Conservation (phyloP, 1,140 invertebrate species). For the Scylla paramamosain region DNA sequence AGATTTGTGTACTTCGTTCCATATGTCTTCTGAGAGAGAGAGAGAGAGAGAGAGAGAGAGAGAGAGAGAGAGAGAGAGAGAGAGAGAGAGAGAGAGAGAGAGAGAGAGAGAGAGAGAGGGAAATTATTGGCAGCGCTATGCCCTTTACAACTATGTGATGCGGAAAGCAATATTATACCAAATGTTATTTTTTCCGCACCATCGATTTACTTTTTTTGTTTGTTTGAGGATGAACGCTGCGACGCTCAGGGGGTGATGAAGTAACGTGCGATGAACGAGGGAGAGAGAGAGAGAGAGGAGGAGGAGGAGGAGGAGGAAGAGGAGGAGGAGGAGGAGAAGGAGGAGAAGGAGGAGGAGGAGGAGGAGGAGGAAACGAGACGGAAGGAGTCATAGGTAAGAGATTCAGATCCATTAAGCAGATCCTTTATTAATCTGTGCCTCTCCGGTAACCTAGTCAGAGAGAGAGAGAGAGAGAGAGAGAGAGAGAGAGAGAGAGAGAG, state of each 20-base stretch:
- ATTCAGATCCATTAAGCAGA: slow-evolving; percentile 40
- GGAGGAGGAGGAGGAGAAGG: not conserved
- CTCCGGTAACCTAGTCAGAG: not conserved
- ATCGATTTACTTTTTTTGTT: slow-evolving; percentile 10
- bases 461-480: not conserved
- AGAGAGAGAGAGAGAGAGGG: not conserved
- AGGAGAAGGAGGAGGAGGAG: not conserved
- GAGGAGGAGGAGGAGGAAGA: not conserved
- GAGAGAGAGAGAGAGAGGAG: not conserved
- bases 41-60: not conserved
- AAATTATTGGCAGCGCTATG: not conserved
- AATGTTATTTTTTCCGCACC: not conserved
- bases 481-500: slow-evolving; percentile 1
- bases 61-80: not conserved
- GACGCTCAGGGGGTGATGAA: not conserved
- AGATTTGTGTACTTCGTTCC: not conserved
- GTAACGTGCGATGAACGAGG: not conserved
- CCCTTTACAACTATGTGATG: not conserved
- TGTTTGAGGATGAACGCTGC: not conserved
- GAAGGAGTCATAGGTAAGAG: not conserved
- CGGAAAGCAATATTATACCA: slow-evolving; percentile 1
- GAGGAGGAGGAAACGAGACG: not conserved
- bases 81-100: not conserved
- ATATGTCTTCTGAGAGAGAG: not conserved
- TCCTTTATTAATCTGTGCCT: not conserved